Conservation (phyloP, 2,113 vertebrate species). For the Fulica atra region DNA sequence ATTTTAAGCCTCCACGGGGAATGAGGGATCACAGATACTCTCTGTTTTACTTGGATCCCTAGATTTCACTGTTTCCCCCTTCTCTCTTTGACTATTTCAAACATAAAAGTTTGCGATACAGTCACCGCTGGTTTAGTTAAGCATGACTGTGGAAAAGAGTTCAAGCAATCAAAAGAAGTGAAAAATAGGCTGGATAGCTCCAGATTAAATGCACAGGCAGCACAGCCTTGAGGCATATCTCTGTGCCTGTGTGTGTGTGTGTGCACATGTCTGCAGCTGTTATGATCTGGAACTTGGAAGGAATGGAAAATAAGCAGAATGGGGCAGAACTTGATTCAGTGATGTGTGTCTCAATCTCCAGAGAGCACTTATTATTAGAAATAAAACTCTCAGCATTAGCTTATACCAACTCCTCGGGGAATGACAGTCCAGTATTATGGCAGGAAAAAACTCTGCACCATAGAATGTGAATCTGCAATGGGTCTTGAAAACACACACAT, state of each 20-base stretch:
- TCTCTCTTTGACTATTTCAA: constrained; percentile 5
- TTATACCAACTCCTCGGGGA: neutral
- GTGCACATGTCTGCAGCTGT: fast-evolving
- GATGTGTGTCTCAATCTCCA: neutral
- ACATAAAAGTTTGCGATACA: neutral
- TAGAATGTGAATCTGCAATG: neutral
- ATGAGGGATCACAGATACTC: constrained; percentile 41
- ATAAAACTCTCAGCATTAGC: neutral
- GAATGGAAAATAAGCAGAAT: neutral
- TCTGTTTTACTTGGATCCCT: constrained; percentile 59
- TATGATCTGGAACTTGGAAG: neutral
- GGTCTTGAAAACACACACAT: neutral
- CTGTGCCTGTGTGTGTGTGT: neutral
- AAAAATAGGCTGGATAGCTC: neutral
- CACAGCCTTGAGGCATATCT: neutral
- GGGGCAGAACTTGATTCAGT: neutral
- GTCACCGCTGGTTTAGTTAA: neutral
- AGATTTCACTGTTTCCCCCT: constrained; percentile 32
- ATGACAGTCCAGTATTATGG: neutral
- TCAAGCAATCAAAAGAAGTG: neutral
- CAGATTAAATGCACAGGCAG: neutral
- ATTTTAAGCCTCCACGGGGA: constrained; percentile 49
- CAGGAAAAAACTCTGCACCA: neutral
- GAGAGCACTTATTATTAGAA: neutral
- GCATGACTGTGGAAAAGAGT: neutral